A percentile compares a stretch with the other conserved stretches of the same genome.
Conservation (phyloP, 2,797 vertebrate species). For the Aythya fuligula region DNA sequence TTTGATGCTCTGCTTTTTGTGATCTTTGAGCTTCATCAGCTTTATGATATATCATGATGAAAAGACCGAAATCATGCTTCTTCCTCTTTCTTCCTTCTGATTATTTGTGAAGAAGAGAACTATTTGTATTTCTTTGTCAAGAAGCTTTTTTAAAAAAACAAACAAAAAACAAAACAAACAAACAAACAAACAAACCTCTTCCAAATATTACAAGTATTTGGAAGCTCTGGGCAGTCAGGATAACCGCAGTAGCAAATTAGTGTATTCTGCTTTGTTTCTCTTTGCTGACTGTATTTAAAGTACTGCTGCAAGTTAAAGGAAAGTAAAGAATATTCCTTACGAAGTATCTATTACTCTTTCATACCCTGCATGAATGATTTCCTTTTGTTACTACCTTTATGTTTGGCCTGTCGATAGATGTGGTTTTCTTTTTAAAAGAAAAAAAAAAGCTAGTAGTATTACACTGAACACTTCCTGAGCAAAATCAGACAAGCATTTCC, state of each 20-base stretch:
- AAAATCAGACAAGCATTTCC: not conserved
- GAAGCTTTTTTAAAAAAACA: too few relatives aligned
- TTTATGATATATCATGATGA: not conserved
- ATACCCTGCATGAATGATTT: not conserved
- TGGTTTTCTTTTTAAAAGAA: not conserved
- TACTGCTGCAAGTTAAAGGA: not conserved
- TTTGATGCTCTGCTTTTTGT: not conserved
- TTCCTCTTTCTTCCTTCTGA: too few relatives aligned
- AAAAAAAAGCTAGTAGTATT: not conserved
- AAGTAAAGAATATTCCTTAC: not conserved
- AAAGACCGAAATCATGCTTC: not conserved
- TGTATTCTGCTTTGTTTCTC: not conserved
- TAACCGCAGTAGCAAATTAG: not conserved
- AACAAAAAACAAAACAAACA: too few relatives aligned
- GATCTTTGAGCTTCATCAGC: not conserved
- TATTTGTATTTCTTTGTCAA: too few relatives aligned
- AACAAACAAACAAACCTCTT: too few relatives aligned
- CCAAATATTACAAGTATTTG: not conserved
- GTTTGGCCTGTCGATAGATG: not conserved
- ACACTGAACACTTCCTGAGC: not conserved
- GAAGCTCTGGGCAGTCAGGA: not conserved
- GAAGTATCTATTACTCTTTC: not conserved
- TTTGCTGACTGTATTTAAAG: not conserved
- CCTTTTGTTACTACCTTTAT: not conserved
- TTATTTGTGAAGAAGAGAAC: too few relatives aligned